Evolutionary conservation across 2,888 invertebrate genomes (phyloP).

Genomic region (Acrobasis suavella): DNA sequence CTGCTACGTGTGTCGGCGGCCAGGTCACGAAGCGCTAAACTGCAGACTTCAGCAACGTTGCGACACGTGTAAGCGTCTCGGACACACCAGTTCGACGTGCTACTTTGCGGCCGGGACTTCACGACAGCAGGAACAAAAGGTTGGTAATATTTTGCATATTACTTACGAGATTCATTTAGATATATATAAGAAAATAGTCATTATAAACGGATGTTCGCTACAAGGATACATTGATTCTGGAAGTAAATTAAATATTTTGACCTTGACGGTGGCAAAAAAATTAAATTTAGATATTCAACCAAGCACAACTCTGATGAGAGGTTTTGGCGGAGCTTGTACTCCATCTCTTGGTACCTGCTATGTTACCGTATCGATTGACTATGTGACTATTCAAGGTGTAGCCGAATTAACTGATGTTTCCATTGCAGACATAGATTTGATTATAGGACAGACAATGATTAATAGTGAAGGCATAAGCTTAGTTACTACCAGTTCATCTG

Average conservation of each 20-base stretch:
- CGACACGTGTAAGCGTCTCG: slow-evolving; percentile 15
- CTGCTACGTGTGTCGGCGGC: slow-evolving; percentile 30
- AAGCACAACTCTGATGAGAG: slow-evolving; percentile 25
- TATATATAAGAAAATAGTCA: slow-evolving; percentile 23
- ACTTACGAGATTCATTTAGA: slow-evolving; percentile 9
- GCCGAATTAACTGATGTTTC: too few species aligned
- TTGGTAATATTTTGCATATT: slow-evolving; percentile 19
- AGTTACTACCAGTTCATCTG: slow-evolving; percentile 22
- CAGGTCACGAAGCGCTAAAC: slow-evolving; percentile 29
- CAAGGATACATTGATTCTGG: slow-evolving; percentile 24
- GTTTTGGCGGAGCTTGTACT: slow-evolving; percentile 26
- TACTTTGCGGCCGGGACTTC: slow-evolving; percentile 24
- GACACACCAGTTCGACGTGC: slow-evolving; percentile 30
- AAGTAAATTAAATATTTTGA: slow-evolving; percentile 7
- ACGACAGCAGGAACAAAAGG: slow-evolving; percentile 22
- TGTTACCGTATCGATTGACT: too few species aligned
- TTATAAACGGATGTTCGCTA: too few species aligned
- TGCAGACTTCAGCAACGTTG: slow-evolving; percentile 18
- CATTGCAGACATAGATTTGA: slow-evolving; percentile 20
- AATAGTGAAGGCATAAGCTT: slow-evolving; percentile 24
- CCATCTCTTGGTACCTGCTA: too few species aligned
- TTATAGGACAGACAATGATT: slow-evolving; percentile 26
- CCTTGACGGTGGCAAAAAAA: not conserved
- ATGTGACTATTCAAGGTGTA: too few species aligned
- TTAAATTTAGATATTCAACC: slow-evolving; percentile 4